Conservation (phyloP, 2,888 invertebrate genomes). For the Caenorhabditis drosophilae region DNA sequence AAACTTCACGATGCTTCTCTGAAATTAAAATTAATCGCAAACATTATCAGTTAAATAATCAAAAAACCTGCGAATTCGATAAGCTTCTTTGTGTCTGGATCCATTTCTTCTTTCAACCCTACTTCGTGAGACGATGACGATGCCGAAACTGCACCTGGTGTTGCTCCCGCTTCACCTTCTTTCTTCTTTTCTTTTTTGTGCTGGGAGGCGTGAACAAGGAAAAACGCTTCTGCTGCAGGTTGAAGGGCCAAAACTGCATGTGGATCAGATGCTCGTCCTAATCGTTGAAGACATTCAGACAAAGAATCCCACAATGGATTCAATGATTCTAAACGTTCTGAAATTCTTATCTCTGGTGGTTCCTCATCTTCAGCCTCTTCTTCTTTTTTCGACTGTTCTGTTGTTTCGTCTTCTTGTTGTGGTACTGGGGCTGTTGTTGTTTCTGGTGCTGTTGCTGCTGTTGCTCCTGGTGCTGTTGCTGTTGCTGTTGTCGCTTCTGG, state of each 20-base stretch:
- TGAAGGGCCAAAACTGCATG: constrained; percentile 85
- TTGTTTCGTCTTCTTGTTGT: constrained; percentile 2
- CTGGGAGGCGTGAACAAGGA: constrained; percentile 80
- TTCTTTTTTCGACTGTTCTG: constrained; percentile 6
- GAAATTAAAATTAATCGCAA: too few species aligned
- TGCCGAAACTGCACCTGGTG: constrained; percentile 13
- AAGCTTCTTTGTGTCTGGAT: constrained; percentile 80
- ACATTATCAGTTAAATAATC: not conserved
- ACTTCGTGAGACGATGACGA: constrained; percentile 26
- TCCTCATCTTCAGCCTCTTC: constrained; percentile 15
- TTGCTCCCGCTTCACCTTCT: constrained; percentile 21
- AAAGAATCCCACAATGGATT: constrained; percentile 78
- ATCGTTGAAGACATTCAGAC: constrained; percentile 80
- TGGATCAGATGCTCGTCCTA: constrained; percentile 84
- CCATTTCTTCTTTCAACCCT: constrained; percentile 65
- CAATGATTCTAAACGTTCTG: constrained; percentile 13
- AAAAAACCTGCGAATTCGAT: constrained; percentile 79
- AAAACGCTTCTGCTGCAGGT: constrained; percentile 88
- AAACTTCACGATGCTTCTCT: constrained; percentile 85
- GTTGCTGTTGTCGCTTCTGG: too few species aligned
- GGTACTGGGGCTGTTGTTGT: too few species aligned
- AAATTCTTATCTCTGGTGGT: constrained; percentile 31
- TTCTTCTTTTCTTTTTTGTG: constrained; percentile 15
- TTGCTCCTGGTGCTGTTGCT: too few species aligned
- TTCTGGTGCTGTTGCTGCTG: too few species aligned